A percentile compares a stretch with the other conserved stretches of the same genome.
phyloP scores from a whole-genome alignment of 2,797 vertebrate species.

The Zalophus californianus region DNA sequence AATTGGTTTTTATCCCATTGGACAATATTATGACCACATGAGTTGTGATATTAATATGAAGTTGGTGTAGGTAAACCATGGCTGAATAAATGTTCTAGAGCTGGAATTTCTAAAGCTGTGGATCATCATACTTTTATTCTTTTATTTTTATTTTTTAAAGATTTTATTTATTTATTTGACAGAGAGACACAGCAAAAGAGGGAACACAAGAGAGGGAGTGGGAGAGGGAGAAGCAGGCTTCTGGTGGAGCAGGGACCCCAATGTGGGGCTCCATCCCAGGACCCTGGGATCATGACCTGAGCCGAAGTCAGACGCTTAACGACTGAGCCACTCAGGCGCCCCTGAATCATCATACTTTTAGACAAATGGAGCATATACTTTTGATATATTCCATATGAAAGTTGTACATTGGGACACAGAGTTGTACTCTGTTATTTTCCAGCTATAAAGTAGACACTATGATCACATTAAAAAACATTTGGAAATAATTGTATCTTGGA shows the following conservation, averaged over 20 bases:
- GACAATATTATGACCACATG: neutral
- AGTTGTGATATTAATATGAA: neutral
- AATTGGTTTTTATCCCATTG: neutral
- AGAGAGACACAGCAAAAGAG: too few relatives aligned
- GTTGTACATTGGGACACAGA: neutral
- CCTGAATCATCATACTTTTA: neutral
- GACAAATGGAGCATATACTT: neutral
- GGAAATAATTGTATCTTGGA: neutral
- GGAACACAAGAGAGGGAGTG: too few relatives aligned
- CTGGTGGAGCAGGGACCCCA: too few relatives aligned
- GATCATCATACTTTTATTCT: neutral
- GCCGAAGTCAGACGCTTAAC: too few relatives aligned
- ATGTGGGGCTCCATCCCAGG: too few relatives aligned
- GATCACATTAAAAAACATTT: neutral
- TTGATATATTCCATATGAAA: neutral
- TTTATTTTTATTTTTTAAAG: too few relatives aligned
- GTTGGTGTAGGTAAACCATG: fast-evolving
- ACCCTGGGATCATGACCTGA: too few relatives aligned
- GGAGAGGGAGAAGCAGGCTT: too few relatives aligned
- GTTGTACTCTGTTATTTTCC: neutral
- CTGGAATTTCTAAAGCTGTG: neutral
- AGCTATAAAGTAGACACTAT: neutral
- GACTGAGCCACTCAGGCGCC: too few relatives aligned
- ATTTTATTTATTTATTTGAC: too few relatives aligned
- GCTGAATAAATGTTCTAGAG: neutral